Base-by-base conservation (phyloP, 2,797 vertebrate genomes). In the Harpagifer antarcticus region DNA sequence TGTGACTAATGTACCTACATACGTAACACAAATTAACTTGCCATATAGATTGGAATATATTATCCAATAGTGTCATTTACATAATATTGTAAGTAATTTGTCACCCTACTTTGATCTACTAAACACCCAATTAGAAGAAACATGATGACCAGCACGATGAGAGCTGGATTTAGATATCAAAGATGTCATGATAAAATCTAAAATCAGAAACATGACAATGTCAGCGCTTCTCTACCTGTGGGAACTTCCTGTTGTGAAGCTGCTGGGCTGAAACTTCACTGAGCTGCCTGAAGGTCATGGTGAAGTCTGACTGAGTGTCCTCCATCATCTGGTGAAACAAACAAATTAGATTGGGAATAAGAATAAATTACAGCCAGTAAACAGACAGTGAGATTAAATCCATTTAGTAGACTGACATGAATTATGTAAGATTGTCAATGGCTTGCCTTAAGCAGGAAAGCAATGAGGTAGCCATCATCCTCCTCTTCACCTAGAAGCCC, bases 261-360 rank as follows among this genome's bases (percentile, higher is more conserved):
- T 94, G 87, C 60, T 82, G 76, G 7, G 77, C 82, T 60, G 93
- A 93, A 64, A 92, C 89, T 86, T 96, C 95, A 74, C 95, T 94
- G 72, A 96, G 93, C 63, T 96, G 91, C 61, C 91, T 88, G 94
- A 97, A 96, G 17, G 94, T 95, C 95, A 94, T 93, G 59, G 95
- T 96, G 88, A 97, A 97, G 91, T 96, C 95, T 70, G 94, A 88
- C 70, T 80, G 86, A 11, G 92, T 94, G 67, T 96, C 93, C 92
- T 95, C 94, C 94, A 95, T 96, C 76, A 96, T 82, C 96, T 97
- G 80, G 33, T 14, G 54, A 56, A 33, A 72, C 53, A 14, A 49
- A 72, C 12, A 56, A 44, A 64, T 54, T 19, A 76, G 4, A 66
- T 0, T 5, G 9, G 1, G 10, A 55, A 9, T 3, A 13, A 48